These are phyloP conservation scores for Cynopterus sphinx DNA, from an alignment of 2,797 vertebrate species.

Conservation along the genomic window DNA sequence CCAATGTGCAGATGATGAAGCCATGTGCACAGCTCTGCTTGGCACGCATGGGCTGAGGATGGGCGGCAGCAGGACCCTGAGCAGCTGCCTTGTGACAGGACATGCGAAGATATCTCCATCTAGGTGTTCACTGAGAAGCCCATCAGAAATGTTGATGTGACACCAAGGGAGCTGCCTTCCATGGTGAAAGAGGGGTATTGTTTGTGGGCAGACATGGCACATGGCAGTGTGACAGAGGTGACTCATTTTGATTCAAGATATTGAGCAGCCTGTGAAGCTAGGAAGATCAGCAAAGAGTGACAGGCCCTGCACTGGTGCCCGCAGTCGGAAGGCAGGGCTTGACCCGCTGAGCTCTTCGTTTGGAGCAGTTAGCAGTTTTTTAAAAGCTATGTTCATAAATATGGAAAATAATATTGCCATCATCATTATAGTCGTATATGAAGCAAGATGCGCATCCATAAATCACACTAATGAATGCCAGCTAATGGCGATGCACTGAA, in stretches of 20 bases:
- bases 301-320: background rate
- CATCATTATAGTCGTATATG: slow-evolving; percentile 50
- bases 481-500: background rate
- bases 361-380: background rate
- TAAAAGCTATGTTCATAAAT: slow-evolving; percentile 45
- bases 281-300: background rate
- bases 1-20: background rate
- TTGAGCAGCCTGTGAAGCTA: background rate
- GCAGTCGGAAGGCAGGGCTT: background rate
- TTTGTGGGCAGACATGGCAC: background rate
- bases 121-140: background rate
- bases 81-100: background rate
- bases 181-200: background rate
- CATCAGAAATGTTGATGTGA: background rate
- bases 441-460: slow-evolving; percentile 6
- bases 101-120: background rate
- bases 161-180: background rate
- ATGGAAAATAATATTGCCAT: slow-evolving; percentile 31
- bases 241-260: slow-evolving; percentile 35
- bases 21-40: background rate
- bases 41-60: background rate
- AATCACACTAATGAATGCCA: slow-evolving; percentile 57
- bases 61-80: background rate
- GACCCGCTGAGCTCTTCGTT: background rate
- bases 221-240: background rate